A percentile compares a stretch with the other conserved stretches of the same genome.
Evolutionary conservation across 2,888 invertebrate species (phyloP).

Genomic region (Strigamia maritima): DNA sequence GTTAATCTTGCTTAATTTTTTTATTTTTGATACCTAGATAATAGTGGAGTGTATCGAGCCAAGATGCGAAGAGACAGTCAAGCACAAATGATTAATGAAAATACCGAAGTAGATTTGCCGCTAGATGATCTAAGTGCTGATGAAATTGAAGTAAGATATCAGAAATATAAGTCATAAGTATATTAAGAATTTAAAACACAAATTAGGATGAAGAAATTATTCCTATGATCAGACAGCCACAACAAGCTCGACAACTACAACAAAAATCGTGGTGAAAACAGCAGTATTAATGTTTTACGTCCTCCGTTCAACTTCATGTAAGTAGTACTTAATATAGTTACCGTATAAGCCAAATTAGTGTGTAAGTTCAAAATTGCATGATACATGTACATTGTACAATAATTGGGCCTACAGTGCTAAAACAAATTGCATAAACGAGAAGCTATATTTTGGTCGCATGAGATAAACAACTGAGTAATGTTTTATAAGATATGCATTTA

Average conservation of each 20-base stretch:
- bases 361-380: no score
- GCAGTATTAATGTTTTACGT: background rate
- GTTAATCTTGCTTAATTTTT: background rate
- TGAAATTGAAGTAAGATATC: conserved; percentile 41
- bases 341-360: no score
- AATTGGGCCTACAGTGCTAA: no score
- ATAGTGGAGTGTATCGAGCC: conserved; percentile 42
- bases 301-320: background rate
- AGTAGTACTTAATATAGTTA: no score
- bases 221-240: background rate
- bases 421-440: no score
- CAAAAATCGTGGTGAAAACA: background rate
- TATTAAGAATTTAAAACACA: background rate
- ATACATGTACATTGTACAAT: no score
- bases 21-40: conserved; percentile 38
- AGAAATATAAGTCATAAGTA: background rate
- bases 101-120: conserved; percentile 42
- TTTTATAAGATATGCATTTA: no score
- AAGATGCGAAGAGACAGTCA: conserved; percentile 33
- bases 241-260: background rate
- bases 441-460: no score
- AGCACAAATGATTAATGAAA: conserved; percentile 40
- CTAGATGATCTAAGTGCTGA: conserved; percentile 41
- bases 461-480: no score
- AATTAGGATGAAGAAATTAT: background rate